Evolutionary conservation across 2,888 invertebrate species (phyloP), one percentile per base, ranked within the genome.

Genomic region (Netelia inedita): DNA sequence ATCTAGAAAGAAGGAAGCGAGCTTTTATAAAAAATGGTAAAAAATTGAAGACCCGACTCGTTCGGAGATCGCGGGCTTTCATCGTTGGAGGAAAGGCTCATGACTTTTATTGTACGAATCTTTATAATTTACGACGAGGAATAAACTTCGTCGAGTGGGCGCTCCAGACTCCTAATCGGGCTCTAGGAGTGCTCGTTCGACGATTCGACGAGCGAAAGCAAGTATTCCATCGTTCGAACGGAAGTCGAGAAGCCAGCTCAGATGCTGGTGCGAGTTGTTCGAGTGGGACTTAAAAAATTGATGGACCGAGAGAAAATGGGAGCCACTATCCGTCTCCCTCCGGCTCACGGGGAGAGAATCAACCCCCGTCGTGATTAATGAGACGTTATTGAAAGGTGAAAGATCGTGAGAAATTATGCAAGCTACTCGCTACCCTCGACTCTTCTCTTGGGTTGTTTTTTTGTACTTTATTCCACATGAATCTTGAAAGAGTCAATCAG

Each of bases 321-420:
- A 83, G 74, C 28, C 0, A 23, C 68, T 68, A 73, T 78, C 41
- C 53, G 50, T 10, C 53, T 28, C 46, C 46, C 14, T 35, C 53
- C 10, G 59, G 9, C 61, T 35, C 68, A 43, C 35, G 16, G 63
- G 16, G 35, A 41, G 68, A 43, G 35, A 35, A 35, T 35, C 43
- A 35, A 41, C 23, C 65, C 65, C 53, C 46, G 59, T 61, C 55
- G 71, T 89, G 89, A 89, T 89, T 88, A 88, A 89, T 88, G 85
- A 86, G 83, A 72, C 80, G 87, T 85, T 86, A 88, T 86, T 81
- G 87, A 85, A 85, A 87, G 80, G 78, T 81, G 87, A 87, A 84
- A 80, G 85, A 83, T 86, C 73, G 83, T 87, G 86, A 88, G 85
- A 88, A 87, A 89, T 88, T 87, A 86, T 87, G 79, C 75, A 78